Evolutionary conservation across 2,113 vertebrate genomes (phyloP), one percentile per base, ranked within the genome.

Genomic region (Pachypanchax playfairii): DNA sequence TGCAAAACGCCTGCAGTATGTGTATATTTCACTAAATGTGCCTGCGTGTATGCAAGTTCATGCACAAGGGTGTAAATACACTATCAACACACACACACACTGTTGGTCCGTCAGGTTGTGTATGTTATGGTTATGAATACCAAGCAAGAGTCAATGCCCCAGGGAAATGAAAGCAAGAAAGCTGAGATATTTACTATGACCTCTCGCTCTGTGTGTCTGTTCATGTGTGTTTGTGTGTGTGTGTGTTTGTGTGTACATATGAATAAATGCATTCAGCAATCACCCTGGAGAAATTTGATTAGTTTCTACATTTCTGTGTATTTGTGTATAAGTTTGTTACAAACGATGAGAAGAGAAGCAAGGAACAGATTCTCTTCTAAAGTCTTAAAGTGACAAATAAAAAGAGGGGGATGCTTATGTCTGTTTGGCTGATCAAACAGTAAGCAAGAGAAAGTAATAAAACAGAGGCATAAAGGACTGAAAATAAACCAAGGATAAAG

Each of bases 121-220:
- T 61, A 79, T 73, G 64, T 74, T 82, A 76, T 82, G 81, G 85
- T 85, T 83, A 76, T 88, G 88, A 90, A 90, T 88, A 85, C 82
- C 80, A 85, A 89, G 73, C 67, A 68, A 83, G 73, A 86, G 73
- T 79, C 72, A 64, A 67, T 71, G 69, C 86, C 82, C 65, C 20
- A 26, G 78, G 86, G 86, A 86, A 87, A 87, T 83, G 78, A 86
- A 87, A 85, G 69, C 77, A 79, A 43, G 51, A 68, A 85, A 85
- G 65, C 47, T 4, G 41, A 87, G 77, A 83, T 88, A 86, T 83
- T 88, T 86, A 90, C 79, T 65, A 70, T 90, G 86, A 87, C 86
- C 88, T 82, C 80, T 85, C 63, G 72, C 74, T 77, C 72, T 36
- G 38, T 63, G 61, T 68, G 50, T 57, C 50, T 39, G 46, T 65